A percentile compares a stretch with the other conserved stretches of the same genome.
Evolutionary conservation across 2,113 vertebrate species (phyloP).

Genomic region (Rhinolophus sinicus): DNA sequence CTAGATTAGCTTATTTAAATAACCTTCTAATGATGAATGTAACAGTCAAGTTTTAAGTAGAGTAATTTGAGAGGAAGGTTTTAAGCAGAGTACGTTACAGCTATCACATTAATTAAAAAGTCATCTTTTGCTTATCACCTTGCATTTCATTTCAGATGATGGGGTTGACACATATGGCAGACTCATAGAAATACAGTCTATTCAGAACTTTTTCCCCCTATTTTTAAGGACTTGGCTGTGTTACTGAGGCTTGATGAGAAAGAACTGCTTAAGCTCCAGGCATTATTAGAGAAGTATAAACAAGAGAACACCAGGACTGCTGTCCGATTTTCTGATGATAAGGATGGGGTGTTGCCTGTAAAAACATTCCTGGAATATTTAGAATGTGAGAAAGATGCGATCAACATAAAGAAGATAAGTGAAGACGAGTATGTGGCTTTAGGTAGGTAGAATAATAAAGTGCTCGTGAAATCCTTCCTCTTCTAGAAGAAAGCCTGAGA

Average conservation of each 20-base stretch:
- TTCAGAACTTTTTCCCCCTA: not conserved
- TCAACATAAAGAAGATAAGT: constrained; percentile 87
- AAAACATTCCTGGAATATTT: constrained; percentile 93
- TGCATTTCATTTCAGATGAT: not conserved
- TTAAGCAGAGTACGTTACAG: not conserved
- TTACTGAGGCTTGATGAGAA: constrained; percentile 88
- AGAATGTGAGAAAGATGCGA: constrained; percentile 88
- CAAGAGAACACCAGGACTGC: constrained; percentile 85
- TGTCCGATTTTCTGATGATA: constrained; percentile 89
- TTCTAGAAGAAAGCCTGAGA: not conserved
- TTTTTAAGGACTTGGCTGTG: constrained; percentile 85
- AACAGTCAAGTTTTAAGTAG: not conserved
- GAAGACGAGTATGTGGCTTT: constrained; percentile 85
- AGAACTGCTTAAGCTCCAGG: constrained; percentile 88
- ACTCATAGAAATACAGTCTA: not conserved
- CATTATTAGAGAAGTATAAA: constrained; percentile 90
- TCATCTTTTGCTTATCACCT: not conserved
- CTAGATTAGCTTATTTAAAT: not conserved
- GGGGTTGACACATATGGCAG: not conserved
- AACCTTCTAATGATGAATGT: not conserved
- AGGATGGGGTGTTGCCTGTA: constrained; percentile 83
- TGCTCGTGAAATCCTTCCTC: too few species aligned
- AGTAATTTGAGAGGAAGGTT: not conserved
- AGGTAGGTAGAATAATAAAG: constrained; percentile 77
- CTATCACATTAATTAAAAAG: not conserved